Conservation (phyloP, 2,113 vertebrate genomes). For the Ascaphus truei region DNA sequence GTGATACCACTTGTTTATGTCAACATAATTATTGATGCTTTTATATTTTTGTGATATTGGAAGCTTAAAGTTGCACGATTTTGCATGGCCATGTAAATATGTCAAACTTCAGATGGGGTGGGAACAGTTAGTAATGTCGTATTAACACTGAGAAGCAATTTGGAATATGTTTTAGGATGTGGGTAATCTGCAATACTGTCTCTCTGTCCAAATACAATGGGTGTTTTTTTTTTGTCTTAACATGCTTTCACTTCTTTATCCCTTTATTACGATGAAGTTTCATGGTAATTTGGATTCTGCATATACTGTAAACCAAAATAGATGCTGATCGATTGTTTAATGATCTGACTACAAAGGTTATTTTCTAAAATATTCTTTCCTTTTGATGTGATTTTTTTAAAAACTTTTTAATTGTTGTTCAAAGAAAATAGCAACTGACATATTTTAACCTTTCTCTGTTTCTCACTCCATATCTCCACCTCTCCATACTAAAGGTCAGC, state of each 20-base stretch:
- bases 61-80: too few relatives aligned
- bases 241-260: not conserved
- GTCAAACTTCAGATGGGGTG: not conserved
- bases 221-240: not conserved
- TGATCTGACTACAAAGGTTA: conserved; percentile 8
- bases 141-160: too few relatives aligned
- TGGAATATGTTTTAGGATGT: too few relatives aligned
- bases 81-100: too few relatives aligned
- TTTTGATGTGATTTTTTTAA: conserved; percentile 55
- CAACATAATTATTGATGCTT: too few relatives aligned
- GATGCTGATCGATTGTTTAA: conserved; percentile 2
- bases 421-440: conserved; percentile 37
- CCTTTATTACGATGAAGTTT: not conserved
- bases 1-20: too few relatives aligned
- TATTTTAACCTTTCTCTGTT: conserved; percentile 37
- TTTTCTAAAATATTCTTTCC: conserved; percentile 44
- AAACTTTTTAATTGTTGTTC: conserved; percentile 40
- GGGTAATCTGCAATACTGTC: too few relatives aligned
- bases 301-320: conserved; percentile 38
- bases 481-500: conserved; percentile 49
- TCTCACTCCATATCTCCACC: conserved; percentile 39
- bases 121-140: too few relatives aligned
- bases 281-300: conserved; percentile 42
- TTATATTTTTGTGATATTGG: too few relatives aligned
- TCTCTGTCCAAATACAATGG: not conserved